These are phyloP conservation scores for Tenebrosternarchus preto DNA, from an alignment of 2,113 vertebrate genomes.

Conservation along the genomic window DNA sequence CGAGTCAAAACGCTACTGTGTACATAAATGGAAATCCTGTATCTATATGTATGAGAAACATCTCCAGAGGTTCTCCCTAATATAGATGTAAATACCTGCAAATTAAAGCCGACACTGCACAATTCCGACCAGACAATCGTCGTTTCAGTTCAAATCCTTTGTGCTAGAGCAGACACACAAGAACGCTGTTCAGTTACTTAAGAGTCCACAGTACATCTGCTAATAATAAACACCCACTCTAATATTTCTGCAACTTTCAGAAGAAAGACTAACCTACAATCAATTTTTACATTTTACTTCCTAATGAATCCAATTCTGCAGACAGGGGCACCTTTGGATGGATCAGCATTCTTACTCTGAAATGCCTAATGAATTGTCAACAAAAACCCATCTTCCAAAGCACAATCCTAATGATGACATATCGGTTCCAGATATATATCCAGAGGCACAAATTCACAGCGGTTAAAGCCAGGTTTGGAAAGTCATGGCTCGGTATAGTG, in stretches of 20 bases:
- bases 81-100: no score
- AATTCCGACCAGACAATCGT: no score
- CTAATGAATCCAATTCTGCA: background rate
- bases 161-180: no score
- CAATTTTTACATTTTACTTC: background rate
- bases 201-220: background rate
- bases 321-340: background rate
- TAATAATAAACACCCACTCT: background rate
- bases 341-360: background rate
- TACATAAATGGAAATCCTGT: no score
- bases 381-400: background rate
- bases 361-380: background rate
- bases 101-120: no score
- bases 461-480: conserved; percentile 11
- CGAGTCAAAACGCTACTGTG: no score
- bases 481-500: conserved; percentile 24
- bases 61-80: no score
- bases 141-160: no score
- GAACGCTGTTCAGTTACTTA: background rate
- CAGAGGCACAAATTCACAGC: conserved; percentile 29
- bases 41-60: no score
- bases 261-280: background rate
- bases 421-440: conserved; percentile 16
- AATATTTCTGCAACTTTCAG: background rate
- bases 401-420: background rate